Percentiles rank a stretch among this genome's conserved stretches.
Conservation (phyloP, 2,888 invertebrate species). For the Galerucella nymphaeae region DNA sequence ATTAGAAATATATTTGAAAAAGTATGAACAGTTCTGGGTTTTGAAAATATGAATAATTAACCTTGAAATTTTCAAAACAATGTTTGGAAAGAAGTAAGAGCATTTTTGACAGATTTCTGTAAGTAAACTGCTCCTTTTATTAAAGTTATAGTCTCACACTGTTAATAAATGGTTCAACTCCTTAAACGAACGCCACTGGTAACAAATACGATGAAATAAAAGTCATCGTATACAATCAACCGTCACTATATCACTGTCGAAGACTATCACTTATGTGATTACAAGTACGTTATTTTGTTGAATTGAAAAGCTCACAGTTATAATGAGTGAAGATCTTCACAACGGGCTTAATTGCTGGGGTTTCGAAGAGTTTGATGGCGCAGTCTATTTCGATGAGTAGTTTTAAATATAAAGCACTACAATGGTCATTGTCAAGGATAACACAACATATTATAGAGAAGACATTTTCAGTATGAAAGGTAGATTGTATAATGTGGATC, state of each 20-base stretch:
- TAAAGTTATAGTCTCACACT: no score
- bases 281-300: conserved; percentile 33
- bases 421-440: conserved; percentile 55
- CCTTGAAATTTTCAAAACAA: no score
- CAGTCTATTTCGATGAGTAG: conserved; percentile 52
- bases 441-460: conserved; percentile 43
- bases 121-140: no score
- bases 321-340: conserved; percentile 42
- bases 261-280: conserved; percentile 35
- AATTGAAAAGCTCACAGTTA: conserved; percentile 41
- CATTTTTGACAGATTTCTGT: no score
- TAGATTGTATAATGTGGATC: neutral
- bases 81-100: no score
- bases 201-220: conserved; percentile 5
- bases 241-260: conserved; percentile 36
- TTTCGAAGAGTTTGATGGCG: conserved; percentile 52
- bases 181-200: conserved; percentile 1
- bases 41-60: no score
- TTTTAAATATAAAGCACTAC: conserved; percentile 58
- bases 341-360: conserved; percentile 54
- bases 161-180: neutral
- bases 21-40: no score
- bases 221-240: conserved; percentile 32
- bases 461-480: conserved; percentile 45
- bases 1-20: no score